A percentile compares a stretch with the other conserved stretches of the same genome.
These are phyloP conservation scores for Laticauda laticaudata DNA, from an alignment of 2,113 vertebrate species.

Conservation along the genomic window DNA sequence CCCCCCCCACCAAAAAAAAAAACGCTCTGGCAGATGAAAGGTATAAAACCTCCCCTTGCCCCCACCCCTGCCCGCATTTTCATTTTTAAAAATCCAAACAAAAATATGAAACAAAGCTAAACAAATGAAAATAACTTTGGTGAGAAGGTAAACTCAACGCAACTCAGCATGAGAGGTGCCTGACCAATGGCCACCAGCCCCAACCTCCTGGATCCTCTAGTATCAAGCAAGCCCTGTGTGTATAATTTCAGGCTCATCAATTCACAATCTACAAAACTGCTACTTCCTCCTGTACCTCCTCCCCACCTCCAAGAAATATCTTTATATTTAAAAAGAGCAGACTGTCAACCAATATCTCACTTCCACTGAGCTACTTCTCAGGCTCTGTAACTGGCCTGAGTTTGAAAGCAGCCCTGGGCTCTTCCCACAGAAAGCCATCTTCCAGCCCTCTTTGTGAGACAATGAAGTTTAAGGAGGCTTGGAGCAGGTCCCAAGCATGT, in stretches of 20 bases:
- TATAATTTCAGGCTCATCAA: not conserved
- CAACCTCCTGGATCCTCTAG: not conserved
- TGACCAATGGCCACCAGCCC: not conserved
- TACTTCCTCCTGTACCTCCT: not conserved
- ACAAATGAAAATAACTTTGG: not conserved
- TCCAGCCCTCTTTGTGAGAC: not conserved
- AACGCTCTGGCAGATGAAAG: not conserved
- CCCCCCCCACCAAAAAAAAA: not conserved
- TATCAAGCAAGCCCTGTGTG: not conserved
- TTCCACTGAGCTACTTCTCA: not conserved
- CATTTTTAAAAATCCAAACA: not conserved
- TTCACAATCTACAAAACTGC: not conserved
- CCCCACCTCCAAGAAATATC: not conserved
- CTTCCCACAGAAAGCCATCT: not conserved
- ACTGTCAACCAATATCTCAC: not conserved
- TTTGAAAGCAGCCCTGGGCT: not conserved
- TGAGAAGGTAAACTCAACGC: not conserved
- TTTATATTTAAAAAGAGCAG: too few relatives aligned
- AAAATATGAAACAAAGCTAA: not conserved
- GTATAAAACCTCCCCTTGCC: not conserved
- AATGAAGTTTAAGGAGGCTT: not conserved
- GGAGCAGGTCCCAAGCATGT: not conserved
- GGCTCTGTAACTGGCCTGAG: not conserved
- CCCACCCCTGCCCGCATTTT: not conserved
- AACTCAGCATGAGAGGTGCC: not conserved